Base-by-base conservation (phyloP, 2,113 vertebrate species). In the Heloderma charlesbogerti region DNA sequence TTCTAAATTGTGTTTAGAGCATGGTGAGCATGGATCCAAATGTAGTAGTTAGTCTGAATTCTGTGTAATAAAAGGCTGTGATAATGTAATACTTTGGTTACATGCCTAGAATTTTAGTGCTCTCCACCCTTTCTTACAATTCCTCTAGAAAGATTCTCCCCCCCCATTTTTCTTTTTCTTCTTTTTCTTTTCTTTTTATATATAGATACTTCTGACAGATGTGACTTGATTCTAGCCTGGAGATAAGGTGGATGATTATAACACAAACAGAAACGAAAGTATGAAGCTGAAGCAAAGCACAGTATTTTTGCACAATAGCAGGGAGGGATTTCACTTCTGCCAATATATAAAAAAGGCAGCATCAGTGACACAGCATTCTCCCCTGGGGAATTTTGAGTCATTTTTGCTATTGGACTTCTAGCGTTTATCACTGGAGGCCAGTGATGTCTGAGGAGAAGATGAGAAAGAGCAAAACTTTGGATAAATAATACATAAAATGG, bases 361-460 rank as follows among this genome's bases (percentile, higher is more conserved):
- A 67, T 87, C 84, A 60, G 20, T 2, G 22, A 31, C 10, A 67
- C 57, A 67, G 29, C 67, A 40, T n/a, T 6, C 10, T 69, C 67
- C 72, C 75, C 60, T 66, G 15, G 66, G 29, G 72, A 63, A 57
- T 25, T 43, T n/a, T 0, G 0, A 79, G n/a, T 57, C 3, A 0
- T 10, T 88, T 87, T 86, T 87, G 27, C 57, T 92, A 89, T 86
- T 86, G 79, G 13, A 84, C 84, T 95, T 78, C 84, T 84, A 84
- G 85, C 51, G 57, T 91, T 91, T 91, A 83, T 93, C 94, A 94
- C 95, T 93, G 94, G 93, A 92, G 94, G 94, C 93, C 93, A 95
- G 92, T 89, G 87, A 88, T 93, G 93, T 72, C 66, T 78, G 92
- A 80, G 78, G 66, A 92, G 92, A 89, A 9, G 72, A 29, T 88